phyloP scores from a whole-genome alignment of 2,797 vertebrate species.

The Buphagus erythrorhynchus region DNA sequence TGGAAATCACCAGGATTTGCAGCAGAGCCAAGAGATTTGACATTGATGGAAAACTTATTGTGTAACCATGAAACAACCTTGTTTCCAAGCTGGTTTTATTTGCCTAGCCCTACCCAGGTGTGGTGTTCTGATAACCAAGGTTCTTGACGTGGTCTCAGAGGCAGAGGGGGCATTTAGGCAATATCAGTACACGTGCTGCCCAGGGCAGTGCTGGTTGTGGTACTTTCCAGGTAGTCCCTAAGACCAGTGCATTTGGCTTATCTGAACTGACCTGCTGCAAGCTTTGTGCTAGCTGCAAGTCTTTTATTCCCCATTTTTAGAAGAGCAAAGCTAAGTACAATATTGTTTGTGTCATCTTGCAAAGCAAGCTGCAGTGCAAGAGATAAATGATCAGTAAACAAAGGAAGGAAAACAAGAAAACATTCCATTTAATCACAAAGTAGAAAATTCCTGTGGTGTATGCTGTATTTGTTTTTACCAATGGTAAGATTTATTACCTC shows the following conservation, averaged over 20 bases:
- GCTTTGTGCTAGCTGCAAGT: neutral
- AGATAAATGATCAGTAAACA: neutral
- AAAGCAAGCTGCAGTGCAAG: neutral
- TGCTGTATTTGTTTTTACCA: neutral
- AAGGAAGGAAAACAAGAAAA: neutral
- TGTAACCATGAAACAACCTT: neutral
- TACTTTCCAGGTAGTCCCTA: neutral
- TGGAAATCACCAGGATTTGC: neutral
- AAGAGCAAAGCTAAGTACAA: neutral
- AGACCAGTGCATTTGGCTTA: accelerated
- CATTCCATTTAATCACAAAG: neutral
- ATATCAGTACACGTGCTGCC: neutral
- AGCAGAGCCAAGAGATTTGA: neutral
- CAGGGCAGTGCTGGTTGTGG: neutral
- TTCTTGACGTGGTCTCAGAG: neutral
- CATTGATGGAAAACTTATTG: neutral
- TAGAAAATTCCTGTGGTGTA: neutral
- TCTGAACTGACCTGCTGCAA: neutral
- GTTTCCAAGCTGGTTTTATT: neutral
- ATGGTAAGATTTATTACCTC: neutral
- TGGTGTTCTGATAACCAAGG: neutral
- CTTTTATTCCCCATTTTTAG: neutral
- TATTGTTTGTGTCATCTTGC: accelerated
- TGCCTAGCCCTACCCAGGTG: neutral
- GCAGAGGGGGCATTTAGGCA: neutral